Base-by-base conservation (phyloP, 1,140 invertebrate species). In the Bombus balteatus region DNA sequence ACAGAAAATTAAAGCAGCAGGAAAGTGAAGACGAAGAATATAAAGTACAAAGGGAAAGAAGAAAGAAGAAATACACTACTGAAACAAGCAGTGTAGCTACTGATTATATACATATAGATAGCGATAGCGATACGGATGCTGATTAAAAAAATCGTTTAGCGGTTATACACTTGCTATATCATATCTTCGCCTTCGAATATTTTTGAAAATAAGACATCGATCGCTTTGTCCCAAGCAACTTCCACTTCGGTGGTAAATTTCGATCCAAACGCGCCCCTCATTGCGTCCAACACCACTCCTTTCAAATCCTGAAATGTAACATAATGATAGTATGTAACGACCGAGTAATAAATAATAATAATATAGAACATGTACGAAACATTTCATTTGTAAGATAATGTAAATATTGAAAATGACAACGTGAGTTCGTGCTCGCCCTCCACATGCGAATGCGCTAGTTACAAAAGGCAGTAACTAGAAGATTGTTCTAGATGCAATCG, bases 161-260 rank as follows among this genome's bases (percentile, higher is more conserved):
- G 15, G 1, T 53, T 53, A 53, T 53, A 53, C 47, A 22, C 47
- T 53, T 53, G 47, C 47, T 53, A 53, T 22, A 53, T 53, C 47
- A 53, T 53, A 13, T 66, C 59, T 5, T 68, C 66, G 6, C 34
- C n/a, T 43, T 68, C 37, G n/a, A 57, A 78, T 43, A 84, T 71
- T 71, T 41, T 78, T 25, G 13, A 39, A 85, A 92, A 93, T 18
- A 91, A 89, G 12, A 92, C 90, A 53, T 94, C 92, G 47, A 96
- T 83, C 43, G 95, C 93, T 86, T 96, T 96, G 34, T 91, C 91
- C 96, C 96, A 96, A 10, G 95, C 94, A 59, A 94, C 93, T 25
- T 94, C 89, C 2, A 94, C 94, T 83, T 95, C 93, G 41, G 91
- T 47, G 12, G 94, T 95, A 66, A 95, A 93, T 71, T 93, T 91